Evolutionary conservation across 2,797 vertebrate species (phyloP).

Genomic region (Chaetophractus vellerosus): DNA sequence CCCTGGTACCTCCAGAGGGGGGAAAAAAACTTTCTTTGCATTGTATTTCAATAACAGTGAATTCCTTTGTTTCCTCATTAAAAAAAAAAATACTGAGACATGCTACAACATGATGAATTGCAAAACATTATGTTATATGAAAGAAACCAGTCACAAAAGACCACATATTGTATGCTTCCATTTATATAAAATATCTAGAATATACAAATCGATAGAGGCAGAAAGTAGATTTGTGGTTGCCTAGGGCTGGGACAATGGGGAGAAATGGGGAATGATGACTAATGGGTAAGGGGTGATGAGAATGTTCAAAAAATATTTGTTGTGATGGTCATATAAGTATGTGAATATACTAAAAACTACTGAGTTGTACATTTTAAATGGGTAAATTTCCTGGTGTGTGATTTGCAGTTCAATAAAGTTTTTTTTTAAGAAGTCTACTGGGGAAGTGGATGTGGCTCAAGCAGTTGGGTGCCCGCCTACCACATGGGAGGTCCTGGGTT

Average conservation of each 20-base stretch:
- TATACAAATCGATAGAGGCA: not conserved
- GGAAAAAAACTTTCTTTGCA: too few species aligned
- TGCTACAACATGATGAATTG: not conserved
- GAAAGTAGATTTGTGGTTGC: too few species aligned
- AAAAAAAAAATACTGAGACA: too few species aligned
- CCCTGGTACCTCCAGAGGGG: too few species aligned
- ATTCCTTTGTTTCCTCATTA: too few species aligned
- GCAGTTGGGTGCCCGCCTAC: too few species aligned
- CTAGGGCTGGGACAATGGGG: not conserved
- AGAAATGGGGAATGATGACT: not conserved
- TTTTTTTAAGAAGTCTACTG: not conserved
- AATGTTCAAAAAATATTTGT: conserved; percentile 15
- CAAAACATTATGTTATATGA: not conserved
- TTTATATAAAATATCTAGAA: not conserved
- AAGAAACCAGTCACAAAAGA: conserved; percentile 17
- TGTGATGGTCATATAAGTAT: not conserved
- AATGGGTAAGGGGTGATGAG: not conserved
- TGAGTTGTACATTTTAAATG: not conserved
- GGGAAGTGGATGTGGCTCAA: too few species aligned
- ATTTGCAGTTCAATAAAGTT: not conserved
- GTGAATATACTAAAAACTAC: not conserved
- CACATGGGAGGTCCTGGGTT: too few species aligned
- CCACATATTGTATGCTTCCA: not conserved
- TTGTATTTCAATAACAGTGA: too few species aligned
- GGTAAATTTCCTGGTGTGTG: not conserved